A percentile compares a stretch with the other conserved stretches of the same genome.
phyloP scores from a whole-genome alignment of 2,797 vertebrate genomes.

The Alosa sapidissima region DNA sequence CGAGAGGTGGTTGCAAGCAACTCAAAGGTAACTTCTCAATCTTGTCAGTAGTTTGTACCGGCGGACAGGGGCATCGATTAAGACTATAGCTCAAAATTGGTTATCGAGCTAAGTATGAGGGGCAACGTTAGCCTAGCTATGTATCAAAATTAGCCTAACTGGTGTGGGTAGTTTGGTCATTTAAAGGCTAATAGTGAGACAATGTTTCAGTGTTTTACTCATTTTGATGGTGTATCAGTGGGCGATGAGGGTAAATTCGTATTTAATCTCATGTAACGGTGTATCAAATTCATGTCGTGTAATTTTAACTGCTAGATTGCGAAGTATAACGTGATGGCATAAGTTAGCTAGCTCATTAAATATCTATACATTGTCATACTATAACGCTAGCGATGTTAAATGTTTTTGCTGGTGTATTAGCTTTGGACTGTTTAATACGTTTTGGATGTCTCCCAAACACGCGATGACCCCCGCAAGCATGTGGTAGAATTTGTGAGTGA shows the following conservation, averaged over 20 bases:
- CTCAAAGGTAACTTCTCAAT: background rate
- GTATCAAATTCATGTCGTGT: background rate
- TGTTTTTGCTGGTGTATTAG: background rate
- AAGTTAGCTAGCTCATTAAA: background rate
- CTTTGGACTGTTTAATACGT: background rate
- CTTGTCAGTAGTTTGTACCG: background rate
- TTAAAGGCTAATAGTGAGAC: background rate
- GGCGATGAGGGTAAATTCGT: background rate
- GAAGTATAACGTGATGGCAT: background rate
- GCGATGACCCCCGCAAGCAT: no score
- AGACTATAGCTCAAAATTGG: background rate
- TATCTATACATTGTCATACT: background rate
- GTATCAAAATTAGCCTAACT: background rate
- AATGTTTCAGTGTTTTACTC: background rate
- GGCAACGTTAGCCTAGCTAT: no score
- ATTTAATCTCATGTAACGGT: background rate
- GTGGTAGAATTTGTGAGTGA: background rate
- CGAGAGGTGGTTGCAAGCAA: background rate
- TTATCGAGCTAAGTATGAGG: background rate
- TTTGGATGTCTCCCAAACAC: background rate
- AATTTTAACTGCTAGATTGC: background rate
- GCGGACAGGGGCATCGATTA: background rate
- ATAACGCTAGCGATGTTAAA: background rate
- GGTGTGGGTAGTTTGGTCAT: background rate
- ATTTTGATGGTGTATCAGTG: background rate